Conservation (phyloP, 2,113 vertebrate species). For the Canis aureus region DNA sequence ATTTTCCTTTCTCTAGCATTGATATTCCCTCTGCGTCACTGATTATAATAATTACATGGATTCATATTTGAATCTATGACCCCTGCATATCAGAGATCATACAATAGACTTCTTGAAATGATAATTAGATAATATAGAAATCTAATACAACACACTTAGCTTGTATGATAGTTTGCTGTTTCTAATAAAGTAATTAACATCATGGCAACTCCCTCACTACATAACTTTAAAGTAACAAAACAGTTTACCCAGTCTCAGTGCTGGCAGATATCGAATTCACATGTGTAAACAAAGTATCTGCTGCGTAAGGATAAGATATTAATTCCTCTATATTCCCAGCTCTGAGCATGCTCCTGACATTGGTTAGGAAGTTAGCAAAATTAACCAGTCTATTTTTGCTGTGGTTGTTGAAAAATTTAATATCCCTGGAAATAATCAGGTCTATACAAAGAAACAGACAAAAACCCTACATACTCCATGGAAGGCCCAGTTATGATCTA, state of each 20-base stretch:
- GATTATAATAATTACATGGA: constrained; percentile 6
- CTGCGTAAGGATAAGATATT: neutral
- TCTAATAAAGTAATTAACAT: neutral
- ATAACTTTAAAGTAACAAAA: neutral
- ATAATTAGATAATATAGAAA: neutral
- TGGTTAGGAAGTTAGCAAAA: neutral
- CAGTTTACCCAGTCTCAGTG: neutral
- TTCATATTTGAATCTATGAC: neutral
- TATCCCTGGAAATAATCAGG: neutral
- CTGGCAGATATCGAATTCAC: neutral
- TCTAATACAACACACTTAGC: neutral
- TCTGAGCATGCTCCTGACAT: neutral
- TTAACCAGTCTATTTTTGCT: neutral
- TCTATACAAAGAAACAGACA: neutral
- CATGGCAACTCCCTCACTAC: neutral
- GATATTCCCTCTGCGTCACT: neutral
- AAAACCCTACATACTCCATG: neutral
- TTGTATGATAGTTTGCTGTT: neutral
- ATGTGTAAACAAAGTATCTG: neutral
- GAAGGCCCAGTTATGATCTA: neutral
- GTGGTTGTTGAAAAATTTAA: neutral
- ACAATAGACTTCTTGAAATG: neutral
- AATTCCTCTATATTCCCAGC: neutral
- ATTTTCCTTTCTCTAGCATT: constrained; percentile 1
- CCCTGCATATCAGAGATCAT: neutral